Evolutionary conservation across 1,140 invertebrate species (phyloP), one percentile per base, ranked within the genome.

Genomic region (Eciton burchellii): DNA sequence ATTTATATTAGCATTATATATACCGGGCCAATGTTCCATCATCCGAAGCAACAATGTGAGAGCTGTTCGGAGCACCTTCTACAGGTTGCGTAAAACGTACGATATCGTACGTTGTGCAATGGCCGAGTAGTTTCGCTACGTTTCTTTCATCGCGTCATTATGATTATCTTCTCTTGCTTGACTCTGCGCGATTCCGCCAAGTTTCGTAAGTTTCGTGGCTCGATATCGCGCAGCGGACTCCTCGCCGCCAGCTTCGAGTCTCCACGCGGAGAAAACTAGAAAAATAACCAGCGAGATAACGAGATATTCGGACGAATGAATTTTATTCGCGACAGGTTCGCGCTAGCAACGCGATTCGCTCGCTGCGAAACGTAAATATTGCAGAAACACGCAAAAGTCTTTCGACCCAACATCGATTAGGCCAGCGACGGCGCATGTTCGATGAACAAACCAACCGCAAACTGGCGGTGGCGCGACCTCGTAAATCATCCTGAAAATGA

Each of bases 401-500:
- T 77, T 77, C 21, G 49, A 49, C 56, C 41, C 41, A 52, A 73
- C 52, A 72, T 65, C 43, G 60, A 26, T 84, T 57, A 71, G 45
- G 59, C 72, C 29, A 73, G 49, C 19, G 29, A 62, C 70, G 76
- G 66, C 57, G 59, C n/a, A 68, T 54, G 49, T 43, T 41, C 19
- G n/a, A 6, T 49, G 52, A 63, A 70, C 59, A 81, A 83, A 56
- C 59, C 49, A 72, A 85, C 43, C 70, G 68, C 52, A 77, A 84
- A 41, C 54, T 84, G 49, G 57, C 56, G 19, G 66, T 68, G 76
- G 45, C 68, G 54, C 81, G 84, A 87, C 45, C 81, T 85, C 82
- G 73, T 86, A 87, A 87, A 81, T 88, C 82, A 81, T 65, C 41
- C 29, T 29, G 45, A 70, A 66, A 86, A 84, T 47, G 86, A 88